A percentile compares a stretch with the other conserved stretches of the same genome.
These are phyloP conservation scores for Bhutanitis thaidina DNA, from an alignment of 2,888 invertebrate genomes.

Conservation along the genomic window DNA sequence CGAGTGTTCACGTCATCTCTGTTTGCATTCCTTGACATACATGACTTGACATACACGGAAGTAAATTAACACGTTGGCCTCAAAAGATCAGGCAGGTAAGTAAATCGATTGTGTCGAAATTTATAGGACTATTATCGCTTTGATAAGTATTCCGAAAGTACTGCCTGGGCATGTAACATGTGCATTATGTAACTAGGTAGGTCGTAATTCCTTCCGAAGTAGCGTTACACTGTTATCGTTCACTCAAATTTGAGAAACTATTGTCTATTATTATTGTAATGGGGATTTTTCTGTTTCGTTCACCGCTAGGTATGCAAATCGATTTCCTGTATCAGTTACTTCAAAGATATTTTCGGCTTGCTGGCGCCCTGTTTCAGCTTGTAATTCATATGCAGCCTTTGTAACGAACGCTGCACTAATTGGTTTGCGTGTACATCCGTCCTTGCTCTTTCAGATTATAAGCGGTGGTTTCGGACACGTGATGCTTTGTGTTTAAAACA, in stretches of 20 bases:
- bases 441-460: constrained; percentile 54
- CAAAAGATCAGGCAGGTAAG: constrained; percentile 1
- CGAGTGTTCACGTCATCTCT: constrained; percentile 1
- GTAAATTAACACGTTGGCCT: constrained; percentile 10
- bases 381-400: constrained; percentile 41
- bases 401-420: constrained; percentile 23
- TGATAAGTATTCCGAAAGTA: too few relatives aligned
- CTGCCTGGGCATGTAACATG: too few relatives aligned
- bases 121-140: too few relatives aligned
- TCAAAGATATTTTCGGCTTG: constrained; percentile 24
- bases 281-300: neutral
- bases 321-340: constrained; percentile 20
- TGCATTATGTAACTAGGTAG: too few relatives aligned
- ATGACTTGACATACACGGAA: constrained; percentile 3
- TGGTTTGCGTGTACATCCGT: constrained; percentile 48
- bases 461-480: neutral
- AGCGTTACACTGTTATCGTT: too few relatives aligned
- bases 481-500: constrained; percentile 20
- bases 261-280: too few relatives aligned
- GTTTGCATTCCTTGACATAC: constrained; percentile 11
- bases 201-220: too few relatives aligned
- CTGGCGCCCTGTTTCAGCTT: constrained; percentile 32
- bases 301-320: neutral
- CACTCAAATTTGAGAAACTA: too few relatives aligned
- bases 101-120: neutral